Percentiles rank a stretch among this genome's conserved stretches.
Conservation (phyloP, 2,113 vertebrate species). For the Grus americana region DNA sequence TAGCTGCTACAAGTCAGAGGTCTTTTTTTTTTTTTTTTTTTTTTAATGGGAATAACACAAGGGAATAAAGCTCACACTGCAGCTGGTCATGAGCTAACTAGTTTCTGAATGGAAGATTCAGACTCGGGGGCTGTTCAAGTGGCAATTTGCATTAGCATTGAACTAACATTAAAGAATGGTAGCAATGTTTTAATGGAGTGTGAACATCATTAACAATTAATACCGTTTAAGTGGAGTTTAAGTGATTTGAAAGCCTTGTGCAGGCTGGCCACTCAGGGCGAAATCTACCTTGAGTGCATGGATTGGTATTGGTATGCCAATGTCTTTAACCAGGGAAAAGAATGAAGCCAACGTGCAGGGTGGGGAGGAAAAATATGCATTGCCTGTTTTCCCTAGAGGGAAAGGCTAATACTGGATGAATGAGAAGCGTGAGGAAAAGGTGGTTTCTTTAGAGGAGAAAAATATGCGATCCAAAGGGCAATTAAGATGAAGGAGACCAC, state of each 20-base stretch:
- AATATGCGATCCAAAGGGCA: not conserved
- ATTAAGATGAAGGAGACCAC: not conserved
- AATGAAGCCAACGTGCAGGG: not conserved
- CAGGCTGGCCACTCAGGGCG: not conserved
- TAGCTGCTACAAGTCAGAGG: not conserved
- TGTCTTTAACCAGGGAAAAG: not conserved
- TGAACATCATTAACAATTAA: slow-evolving; percentile 36
- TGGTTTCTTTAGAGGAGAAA: not conserved
- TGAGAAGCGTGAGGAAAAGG: not conserved
- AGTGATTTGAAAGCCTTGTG: slow-evolving; percentile 18
- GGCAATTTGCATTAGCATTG: not conserved
- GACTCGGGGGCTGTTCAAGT: not conserved
- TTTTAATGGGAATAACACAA: not conserved
- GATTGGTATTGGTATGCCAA: not conserved
- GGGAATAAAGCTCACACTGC: not conserved
- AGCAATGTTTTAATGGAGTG: not conserved
- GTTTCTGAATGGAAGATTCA: not conserved
- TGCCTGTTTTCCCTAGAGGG: not conserved
- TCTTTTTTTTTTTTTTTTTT: not conserved
- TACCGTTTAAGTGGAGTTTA: not conserved
- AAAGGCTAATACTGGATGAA: not conserved
- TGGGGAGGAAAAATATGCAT: not conserved
- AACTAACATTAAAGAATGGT: not conserved
- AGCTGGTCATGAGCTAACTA: not conserved
- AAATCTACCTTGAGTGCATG: not conserved